These are phyloP conservation scores for Eledone cirrhosa DNA, from an alignment of 2,888 invertebrate species.

Conservation along the genomic window DNA sequence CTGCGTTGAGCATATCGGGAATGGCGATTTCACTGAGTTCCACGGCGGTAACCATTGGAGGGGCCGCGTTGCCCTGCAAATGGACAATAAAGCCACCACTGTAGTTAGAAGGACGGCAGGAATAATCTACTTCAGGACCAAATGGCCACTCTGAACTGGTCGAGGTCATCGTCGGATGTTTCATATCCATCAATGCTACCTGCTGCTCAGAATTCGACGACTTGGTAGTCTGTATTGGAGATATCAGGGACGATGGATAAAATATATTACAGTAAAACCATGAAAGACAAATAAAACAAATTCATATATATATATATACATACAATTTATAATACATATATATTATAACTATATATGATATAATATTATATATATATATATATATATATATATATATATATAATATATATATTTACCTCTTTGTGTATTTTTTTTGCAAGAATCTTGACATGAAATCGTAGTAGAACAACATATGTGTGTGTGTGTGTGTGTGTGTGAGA, in stretches of 20 bases:
- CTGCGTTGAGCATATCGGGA: not conserved
- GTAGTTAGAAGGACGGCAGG: constrained; percentile 5
- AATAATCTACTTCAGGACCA: not conserved
- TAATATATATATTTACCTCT: too few relatives aligned
- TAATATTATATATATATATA: not conserved
- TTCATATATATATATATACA: not conserved
- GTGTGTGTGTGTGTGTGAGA: too few relatives aligned
- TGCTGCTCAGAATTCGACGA: not conserved
- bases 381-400: not conserved
- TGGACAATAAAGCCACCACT: constrained; percentile 20
- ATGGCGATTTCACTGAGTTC: not conserved
- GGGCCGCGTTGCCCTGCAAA: constrained; percentile 4
- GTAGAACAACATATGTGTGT: too few relatives aligned
- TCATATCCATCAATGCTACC: not conserved
- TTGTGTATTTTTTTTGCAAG: too few relatives aligned
- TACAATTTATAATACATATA: not conserved
- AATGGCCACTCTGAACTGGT: not conserved
- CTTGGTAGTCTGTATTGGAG: not conserved
- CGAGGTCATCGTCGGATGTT: not conserved
- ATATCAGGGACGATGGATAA: too few relatives aligned
- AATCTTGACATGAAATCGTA: too few relatives aligned
- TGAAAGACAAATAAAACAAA: not conserved
- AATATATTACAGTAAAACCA: not conserved
- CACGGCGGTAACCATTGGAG: not conserved
- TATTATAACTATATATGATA: too few relatives aligned